phyloP scores from a whole-genome alignment of 2,888 invertebrate genomes.

The Thereva nobilitata region DNA sequence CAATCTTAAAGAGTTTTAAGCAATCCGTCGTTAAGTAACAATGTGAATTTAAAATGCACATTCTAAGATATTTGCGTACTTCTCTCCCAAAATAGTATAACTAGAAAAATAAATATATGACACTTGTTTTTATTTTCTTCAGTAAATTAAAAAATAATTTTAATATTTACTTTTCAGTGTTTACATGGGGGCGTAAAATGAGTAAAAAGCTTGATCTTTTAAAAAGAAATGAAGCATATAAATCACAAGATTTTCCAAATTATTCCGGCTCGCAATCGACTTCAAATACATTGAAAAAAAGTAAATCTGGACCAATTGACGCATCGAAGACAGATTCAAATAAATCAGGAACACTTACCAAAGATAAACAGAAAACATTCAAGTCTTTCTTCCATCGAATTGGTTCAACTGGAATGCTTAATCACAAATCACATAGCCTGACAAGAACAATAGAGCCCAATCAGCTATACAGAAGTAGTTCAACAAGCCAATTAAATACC shows the following conservation, averaged over 20 bases:
- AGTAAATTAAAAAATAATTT: neutral
- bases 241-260: constrained; percentile 49
- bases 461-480: constrained; percentile 71
- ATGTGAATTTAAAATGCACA: too few relatives aligned
- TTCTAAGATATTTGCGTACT: too few relatives aligned
- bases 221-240: constrained; percentile 68
- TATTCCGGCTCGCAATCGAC: constrained; percentile 47
- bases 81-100: too few relatives aligned
- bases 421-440: constrained; percentile 58
- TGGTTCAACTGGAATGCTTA: constrained; percentile 77
- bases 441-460: constrained; percentile 26
- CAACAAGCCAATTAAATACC: constrained; percentile 75
- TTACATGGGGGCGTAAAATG: constrained; percentile 79
- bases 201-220: constrained; percentile 76
- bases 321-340: constrained; percentile 47
- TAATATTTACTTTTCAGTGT: constrained; percentile 60
- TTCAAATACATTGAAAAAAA: constrained; percentile 59
- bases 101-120: too few relatives aligned
- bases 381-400: constrained; percentile 75
- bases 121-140: neutral
- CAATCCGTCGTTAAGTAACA: too few relatives aligned
- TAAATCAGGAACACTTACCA: constrained; percentile 38
- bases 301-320: constrained; percentile 65
- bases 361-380: constrained; percentile 62
- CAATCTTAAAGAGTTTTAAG: too few relatives aligned